phyloP scores from a whole-genome alignment of 2,888 invertebrate genomes.

The Magallana nippona region DNA sequence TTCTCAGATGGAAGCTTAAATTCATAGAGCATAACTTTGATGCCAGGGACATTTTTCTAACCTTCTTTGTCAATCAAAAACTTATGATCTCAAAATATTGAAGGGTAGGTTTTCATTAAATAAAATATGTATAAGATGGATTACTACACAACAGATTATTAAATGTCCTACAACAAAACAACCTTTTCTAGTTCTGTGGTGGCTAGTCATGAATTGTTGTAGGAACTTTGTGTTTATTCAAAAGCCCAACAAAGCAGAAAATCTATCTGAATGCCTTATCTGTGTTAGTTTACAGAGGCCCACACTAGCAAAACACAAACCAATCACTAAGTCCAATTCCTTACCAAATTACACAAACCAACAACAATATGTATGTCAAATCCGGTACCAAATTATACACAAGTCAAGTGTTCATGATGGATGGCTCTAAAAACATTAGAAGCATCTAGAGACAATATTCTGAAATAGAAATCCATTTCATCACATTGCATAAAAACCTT shows the following conservation, averaged over 20 bases:
- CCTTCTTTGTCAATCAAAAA: neutral
- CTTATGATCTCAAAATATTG: constrained; percentile 15
- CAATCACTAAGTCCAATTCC: neutral
- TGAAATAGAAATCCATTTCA: too few species aligned
- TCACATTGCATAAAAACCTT: too few species aligned
- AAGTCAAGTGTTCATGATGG: too few species aligned
- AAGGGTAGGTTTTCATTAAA: constrained; percentile 14
- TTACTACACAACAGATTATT: constrained; percentile 10
- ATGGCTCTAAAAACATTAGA: too few species aligned
- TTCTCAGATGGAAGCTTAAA: too few species aligned
- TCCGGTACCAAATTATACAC: too few species aligned
- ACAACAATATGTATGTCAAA: neutral
- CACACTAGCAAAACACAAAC: neutral
- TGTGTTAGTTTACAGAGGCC: neutral
- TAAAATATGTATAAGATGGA: constrained; percentile 18
- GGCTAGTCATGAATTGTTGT: neutral
- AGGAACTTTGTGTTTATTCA: neutral
- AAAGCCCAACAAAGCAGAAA: constrained; percentile 20
- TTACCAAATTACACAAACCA: neutral
- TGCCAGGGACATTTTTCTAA: neutral
- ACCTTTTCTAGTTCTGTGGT: neutral
- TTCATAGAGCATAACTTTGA: neutral
- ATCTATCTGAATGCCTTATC: constrained; percentile 20
- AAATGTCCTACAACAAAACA: constrained; percentile 12
- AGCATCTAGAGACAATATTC: too few species aligned